Evolutionary conservation across 2,113 vertebrate genomes (phyloP).

Genomic region (Pelecanus crispus): DNA sequence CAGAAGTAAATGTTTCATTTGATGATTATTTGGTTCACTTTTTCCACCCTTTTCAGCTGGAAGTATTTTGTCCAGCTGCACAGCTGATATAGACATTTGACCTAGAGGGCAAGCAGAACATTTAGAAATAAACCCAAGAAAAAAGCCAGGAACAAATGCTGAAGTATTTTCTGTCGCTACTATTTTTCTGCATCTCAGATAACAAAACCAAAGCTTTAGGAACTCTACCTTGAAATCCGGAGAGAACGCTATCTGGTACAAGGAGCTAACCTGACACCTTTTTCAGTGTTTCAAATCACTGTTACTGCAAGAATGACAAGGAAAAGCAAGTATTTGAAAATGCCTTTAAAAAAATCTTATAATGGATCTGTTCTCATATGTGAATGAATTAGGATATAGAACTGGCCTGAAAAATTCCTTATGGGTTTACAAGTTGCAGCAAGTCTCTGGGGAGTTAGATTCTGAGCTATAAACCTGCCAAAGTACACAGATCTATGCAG

Average conservation of each 20-base stretch:
- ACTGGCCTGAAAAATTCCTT: conserved; percentile 67
- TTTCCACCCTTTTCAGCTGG: not conserved
- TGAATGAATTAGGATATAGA: conserved; percentile 63
- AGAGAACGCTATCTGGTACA: not conserved
- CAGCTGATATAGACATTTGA: not conserved
- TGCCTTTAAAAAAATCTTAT: not conserved
- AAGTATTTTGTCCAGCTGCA: not conserved
- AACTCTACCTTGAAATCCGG: not conserved
- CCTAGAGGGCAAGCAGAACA: not conserved
- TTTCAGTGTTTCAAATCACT: conserved; percentile 23
- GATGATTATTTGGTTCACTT: not conserved
- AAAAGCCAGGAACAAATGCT: conserved; percentile 8
- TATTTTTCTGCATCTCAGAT: not conserved
- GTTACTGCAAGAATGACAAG: conserved; percentile 11
- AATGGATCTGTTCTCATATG: conserved; percentile 51
- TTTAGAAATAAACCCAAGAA: conserved; percentile 44
- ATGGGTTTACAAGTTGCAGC: conserved; percentile 68
- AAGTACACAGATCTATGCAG: conserved; percentile 60
- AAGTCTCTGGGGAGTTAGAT: conserved; percentile 41
- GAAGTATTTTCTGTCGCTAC: not conserved
- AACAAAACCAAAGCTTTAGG: not conserved
- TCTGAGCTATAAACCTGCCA: conserved; percentile 63
- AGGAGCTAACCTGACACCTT: not conserved
- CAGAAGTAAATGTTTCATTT: not conserved
- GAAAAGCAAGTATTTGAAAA: conserved; percentile 47